A percentile compares a stretch with the other conserved stretches of the same genome.
phyloP scores from a whole-genome alignment of 2,797 vertebrate species.

The Melopsittacus undulatus region DNA sequence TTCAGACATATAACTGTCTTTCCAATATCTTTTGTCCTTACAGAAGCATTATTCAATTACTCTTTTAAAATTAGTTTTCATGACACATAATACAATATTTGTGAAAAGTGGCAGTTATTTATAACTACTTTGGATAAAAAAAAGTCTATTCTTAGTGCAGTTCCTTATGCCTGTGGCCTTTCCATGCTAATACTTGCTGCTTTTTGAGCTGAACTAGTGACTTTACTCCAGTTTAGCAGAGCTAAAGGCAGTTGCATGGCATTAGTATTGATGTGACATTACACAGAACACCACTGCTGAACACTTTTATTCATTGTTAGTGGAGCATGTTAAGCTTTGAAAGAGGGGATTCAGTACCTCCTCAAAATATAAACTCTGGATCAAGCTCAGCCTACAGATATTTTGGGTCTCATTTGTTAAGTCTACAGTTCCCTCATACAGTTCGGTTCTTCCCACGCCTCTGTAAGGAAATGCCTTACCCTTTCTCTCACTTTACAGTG shows the following conservation, averaged over 20 bases:
- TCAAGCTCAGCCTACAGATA: neutral
- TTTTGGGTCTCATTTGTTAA: neutral
- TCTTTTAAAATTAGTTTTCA: constrained; percentile 48
- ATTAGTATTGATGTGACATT: neutral
- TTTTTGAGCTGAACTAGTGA: neutral
- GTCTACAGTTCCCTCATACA: accelerated
- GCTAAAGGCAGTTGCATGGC: neutral
- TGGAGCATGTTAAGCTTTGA: neutral
- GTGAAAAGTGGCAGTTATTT: constrained; percentile 12
- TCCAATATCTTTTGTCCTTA: constrained; percentile 37
- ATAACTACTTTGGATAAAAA: neutral
- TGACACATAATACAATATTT: constrained; percentile 1
- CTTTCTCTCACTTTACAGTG: neutral
- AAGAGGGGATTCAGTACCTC: neutral
- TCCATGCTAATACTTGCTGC: neutral
- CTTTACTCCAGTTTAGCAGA: neutral
- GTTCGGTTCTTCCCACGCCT: neutral
- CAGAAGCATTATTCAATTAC: constrained; percentile 11
- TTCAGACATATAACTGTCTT: neutral
- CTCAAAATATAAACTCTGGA: neutral
- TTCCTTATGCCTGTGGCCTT: neutral
- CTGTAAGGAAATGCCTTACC: accelerated
- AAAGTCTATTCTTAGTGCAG: constrained; percentile 1
- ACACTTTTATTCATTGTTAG: neutral
- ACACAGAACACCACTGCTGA: accelerated